phyloP scores from a whole-genome alignment of 2,797 vertebrate genomes.

The Margarornis squamiger region DNA sequence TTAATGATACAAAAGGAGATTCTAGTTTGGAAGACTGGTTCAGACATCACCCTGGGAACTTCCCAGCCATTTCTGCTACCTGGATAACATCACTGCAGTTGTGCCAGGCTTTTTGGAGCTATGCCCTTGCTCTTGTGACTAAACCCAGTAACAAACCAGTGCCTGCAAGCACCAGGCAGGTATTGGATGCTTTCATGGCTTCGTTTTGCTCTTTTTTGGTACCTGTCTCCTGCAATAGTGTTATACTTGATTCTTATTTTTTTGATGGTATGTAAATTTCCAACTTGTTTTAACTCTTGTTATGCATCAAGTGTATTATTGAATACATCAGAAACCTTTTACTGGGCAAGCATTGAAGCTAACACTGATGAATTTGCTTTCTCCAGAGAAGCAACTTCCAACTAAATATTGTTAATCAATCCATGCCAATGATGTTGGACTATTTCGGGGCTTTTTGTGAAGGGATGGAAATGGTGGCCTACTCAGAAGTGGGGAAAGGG shows the following conservation, averaged over 20 bases:
- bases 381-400: neutral
- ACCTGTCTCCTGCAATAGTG: neutral
- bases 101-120: accelerated
- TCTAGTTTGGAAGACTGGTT: no score
- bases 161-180: neutral
- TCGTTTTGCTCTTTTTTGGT: neutral
- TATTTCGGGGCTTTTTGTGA: neutral
- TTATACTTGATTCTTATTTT: neutral
- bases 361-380: neutral
- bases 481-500: neutral
- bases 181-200: neutral
- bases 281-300: neutral
- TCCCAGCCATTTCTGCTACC: neutral
- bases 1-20: neutral
- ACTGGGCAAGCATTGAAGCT: neutral
- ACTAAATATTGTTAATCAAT: neutral
- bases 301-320: neutral
- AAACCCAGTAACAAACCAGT: neutral
- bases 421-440: neutral
- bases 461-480: neutral
- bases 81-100: neutral
- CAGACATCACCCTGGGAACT: neutral
- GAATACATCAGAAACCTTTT: neutral
- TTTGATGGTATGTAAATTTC: neutral
- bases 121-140: neutral